A percentile compares a stretch with the other conserved stretches of the same genome.
Evolutionary conservation across 2,888 invertebrate species (phyloP).

Genomic region (Melanotus villosus): DNA sequence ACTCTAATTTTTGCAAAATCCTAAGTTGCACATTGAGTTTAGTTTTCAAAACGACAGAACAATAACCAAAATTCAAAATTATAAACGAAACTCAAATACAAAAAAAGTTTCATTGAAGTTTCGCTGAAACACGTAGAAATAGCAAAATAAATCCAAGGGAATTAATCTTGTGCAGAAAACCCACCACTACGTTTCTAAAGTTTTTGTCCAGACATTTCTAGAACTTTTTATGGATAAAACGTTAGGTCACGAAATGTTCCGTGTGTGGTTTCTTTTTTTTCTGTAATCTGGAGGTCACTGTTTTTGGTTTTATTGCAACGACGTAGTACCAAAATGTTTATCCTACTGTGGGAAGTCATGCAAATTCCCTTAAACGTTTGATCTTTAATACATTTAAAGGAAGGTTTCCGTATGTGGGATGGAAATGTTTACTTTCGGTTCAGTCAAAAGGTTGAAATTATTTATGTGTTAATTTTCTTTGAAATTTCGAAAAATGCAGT

Average conservation of each 20-base stretch:
- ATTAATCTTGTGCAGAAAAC: not conserved
- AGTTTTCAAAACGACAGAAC: too few relatives aligned
- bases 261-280: not conserved
- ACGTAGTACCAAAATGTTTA: not conserved
- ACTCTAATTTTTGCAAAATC: too few relatives aligned
- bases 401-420: too few relatives aligned
- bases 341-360: not conserved
- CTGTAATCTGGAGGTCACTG: not conserved
- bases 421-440: too few relatives aligned
- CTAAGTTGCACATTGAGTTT: too few relatives aligned
- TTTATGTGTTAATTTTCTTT: not conserved
- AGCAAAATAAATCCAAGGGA: not conserved
- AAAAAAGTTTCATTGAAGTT: too few relatives aligned
- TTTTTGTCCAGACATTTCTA: not conserved
- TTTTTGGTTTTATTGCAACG: not conserved
- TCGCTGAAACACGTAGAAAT: not conserved
- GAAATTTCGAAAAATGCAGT: not conserved
- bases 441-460: too few relatives aligned
- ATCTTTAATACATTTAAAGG: too few relatives aligned
- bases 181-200: not conserved
- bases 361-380: too few relatives aligned
- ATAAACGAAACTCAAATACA: too few relatives aligned
- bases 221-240: not conserved
- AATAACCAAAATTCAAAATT: too few relatives aligned
- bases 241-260: not conserved